These are phyloP conservation scores for Lycocerus yunnanus DNA, from an alignment of 2,888 invertebrate genomes.

Conservation along the genomic window DNA sequence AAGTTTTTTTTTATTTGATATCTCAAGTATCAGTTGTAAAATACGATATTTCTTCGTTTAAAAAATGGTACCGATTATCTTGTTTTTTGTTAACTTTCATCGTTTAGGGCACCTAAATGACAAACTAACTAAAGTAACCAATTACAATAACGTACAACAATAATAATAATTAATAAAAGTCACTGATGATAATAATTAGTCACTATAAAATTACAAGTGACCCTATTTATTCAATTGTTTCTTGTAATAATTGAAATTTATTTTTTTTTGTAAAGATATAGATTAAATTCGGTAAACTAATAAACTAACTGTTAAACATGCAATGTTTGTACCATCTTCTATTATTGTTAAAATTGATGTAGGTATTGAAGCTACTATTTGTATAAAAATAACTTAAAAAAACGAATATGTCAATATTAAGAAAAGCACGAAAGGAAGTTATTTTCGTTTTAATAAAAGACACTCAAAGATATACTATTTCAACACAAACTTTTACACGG, in stretches of 20 bases:
- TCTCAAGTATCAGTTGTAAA: neutral
- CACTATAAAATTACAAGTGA: neutral
- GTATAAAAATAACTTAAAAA: neutral
- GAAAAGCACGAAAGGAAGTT: neutral
- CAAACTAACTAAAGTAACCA: no score
- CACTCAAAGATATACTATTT: neutral
- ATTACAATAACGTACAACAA: no score
- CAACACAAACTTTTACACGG: neutral
- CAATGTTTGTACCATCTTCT: neutral
- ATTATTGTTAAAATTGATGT: neutral
- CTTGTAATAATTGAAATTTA: neutral
- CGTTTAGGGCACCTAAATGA: no score
- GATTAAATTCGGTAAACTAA: neutral
- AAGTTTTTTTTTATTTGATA: neutral
- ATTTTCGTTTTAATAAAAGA: no score
- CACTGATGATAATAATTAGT: neutral
- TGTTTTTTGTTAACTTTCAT: no score
- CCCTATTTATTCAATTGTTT: neutral
- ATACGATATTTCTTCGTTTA: neutral
- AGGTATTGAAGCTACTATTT: neutral
- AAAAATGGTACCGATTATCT: no score
- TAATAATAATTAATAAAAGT: no score
- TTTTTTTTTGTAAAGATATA: no score
- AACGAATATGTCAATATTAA: neutral
- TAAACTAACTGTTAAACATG: neutral